Evolutionary conservation across 2,797 vertebrate species (phyloP).

Genomic region (Nyctibius grandis): DNA sequence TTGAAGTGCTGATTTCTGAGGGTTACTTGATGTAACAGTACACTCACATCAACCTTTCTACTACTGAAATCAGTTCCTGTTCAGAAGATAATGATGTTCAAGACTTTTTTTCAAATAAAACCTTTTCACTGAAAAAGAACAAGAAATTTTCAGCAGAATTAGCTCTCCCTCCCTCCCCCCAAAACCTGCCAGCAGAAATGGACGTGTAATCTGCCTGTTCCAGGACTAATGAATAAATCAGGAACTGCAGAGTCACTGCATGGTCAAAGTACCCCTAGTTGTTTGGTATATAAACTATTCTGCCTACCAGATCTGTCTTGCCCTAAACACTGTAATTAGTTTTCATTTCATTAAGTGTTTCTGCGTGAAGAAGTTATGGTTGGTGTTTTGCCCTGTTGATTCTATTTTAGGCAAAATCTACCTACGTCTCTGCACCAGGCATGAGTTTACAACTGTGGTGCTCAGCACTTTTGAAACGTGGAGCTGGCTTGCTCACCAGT

Average conservation of each 20-base stretch:
- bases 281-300: neutral
- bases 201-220: neutral
- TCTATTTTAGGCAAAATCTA: neutral
- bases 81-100: neutral
- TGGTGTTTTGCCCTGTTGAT: neutral
- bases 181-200: neutral
- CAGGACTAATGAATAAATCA: neutral
- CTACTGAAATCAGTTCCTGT: constrained; percentile 10
- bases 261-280: neutral
- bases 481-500: neutral
- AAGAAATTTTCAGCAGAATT: neutral
- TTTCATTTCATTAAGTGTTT: constrained; percentile 1
- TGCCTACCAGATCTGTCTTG: neutral
- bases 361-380: neutral
- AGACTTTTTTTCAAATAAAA: neutral
- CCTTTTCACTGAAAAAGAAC: neutral
- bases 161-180: neutral
- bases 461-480: neutral
- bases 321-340: neutral
- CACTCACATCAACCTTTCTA: constrained; percentile 30
- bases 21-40: constrained; percentile 21
- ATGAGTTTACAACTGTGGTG: neutral
- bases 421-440: neutral
- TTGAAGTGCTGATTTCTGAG: constrained; percentile 38
- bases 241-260: neutral